Evolutionary conservation across 2,797 vertebrate species (phyloP).

Genomic region (Smutsia temminckii): DNA sequence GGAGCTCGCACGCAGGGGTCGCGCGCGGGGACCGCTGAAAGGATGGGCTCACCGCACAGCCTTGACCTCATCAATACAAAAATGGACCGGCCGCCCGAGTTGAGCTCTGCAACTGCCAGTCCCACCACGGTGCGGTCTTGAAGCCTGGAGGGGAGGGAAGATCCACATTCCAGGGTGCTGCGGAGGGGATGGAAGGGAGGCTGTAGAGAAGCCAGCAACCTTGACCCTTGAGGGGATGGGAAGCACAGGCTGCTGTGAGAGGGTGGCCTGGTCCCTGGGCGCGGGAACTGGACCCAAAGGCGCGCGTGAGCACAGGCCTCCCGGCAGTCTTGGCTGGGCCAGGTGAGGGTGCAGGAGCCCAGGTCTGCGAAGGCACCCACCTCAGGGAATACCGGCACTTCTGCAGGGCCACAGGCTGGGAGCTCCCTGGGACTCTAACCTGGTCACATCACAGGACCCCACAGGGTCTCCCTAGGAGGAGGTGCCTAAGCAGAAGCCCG

Average conservation of each 20-base stretch:
- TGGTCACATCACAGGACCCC: background rate
- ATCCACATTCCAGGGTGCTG: background rate
- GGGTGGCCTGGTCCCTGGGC: background rate
- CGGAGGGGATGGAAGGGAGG: background rate
- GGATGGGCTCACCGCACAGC: background rate
- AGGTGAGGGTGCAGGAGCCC: background rate
- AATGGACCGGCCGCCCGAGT: background rate
- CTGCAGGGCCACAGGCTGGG: background rate
- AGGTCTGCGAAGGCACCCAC: background rate
- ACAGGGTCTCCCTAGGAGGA: background rate
- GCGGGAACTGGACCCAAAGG: background rate
- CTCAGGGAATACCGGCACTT: background rate
- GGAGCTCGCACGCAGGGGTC: background rate
- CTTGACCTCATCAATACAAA: background rate
- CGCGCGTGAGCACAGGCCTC: background rate
- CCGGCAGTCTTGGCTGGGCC: background rate
- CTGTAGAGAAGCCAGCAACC: background rate
- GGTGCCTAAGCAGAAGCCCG: background rate
- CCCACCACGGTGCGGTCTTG: background rate
- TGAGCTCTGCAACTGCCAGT: no score
- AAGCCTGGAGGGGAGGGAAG: background rate
- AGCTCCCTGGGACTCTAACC: background rate
- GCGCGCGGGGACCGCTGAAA: fast-evolving
- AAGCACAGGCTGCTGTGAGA: background rate
- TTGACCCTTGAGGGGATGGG: background rate